phyloP scores from a whole-genome alignment of 2,113 vertebrate genomes.

The Apeltes quadracus region DNA sequence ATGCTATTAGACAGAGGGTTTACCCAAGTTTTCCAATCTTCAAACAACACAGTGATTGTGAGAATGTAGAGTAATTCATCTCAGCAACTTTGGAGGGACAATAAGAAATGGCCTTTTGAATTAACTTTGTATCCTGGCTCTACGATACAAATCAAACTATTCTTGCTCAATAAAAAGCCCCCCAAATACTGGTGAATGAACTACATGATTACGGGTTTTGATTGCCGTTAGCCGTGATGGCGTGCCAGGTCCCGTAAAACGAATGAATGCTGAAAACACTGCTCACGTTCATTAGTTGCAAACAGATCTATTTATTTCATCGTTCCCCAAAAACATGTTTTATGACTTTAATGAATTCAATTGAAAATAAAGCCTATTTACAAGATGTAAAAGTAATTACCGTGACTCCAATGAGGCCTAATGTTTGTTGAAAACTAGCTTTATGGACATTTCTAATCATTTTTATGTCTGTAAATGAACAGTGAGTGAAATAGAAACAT shows the following conservation, averaged over 20 bases:
- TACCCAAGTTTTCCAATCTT: slow-evolving; percentile 55
- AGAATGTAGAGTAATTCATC: slow-evolving; percentile 13
- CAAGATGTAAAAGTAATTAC: slow-evolving; percentile 26
- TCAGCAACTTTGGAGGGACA: neutral
- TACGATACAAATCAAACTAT: neutral
- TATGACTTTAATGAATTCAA: neutral
- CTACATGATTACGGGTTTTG: neutral
- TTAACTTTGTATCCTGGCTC: neutral
- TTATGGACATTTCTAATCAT: neutral
- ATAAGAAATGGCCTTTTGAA: slow-evolving; percentile 2
- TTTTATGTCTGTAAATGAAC: slow-evolving; percentile 4
- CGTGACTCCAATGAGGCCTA: slow-evolving; percentile 21
- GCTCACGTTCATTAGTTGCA: neutral
- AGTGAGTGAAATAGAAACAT: neutral
- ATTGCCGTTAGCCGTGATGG: neutral
- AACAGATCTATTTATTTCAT: neutral
- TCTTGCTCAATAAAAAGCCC: neutral
- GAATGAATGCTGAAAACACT: no score
- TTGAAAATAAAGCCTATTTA: slow-evolving; percentile 19
- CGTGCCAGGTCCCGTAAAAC: neutral
- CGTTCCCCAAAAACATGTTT: neutral
- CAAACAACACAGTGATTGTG: slow-evolving; percentile 34
- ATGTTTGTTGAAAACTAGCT: neutral
- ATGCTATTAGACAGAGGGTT: slow-evolving; percentile 61
- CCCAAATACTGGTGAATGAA: neutral